These are phyloP conservation scores for Porites lutea DNA, from an alignment of 64 coral and sea anemone genomes.

Conservation along the genomic window DNA sequence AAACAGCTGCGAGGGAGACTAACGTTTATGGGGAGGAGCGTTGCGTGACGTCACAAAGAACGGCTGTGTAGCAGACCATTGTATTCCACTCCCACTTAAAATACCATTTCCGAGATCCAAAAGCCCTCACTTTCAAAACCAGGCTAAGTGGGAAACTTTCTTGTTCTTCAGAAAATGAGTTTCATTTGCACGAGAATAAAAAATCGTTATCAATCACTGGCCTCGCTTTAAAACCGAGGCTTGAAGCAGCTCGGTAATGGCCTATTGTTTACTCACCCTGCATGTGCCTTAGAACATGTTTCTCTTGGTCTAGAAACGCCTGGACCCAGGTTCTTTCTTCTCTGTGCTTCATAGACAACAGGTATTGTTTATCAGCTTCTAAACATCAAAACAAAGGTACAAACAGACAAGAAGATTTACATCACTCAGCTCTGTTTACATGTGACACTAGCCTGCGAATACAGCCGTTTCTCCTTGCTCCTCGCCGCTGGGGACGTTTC, in stretches of 20 bases:
- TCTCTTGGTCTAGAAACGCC: constrained; percentile 88
- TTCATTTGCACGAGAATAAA: too few relatives aligned
- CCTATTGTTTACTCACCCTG: constrained; percentile 59
- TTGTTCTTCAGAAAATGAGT: too few relatives aligned
- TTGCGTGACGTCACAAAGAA: too few relatives aligned
- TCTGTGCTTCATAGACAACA: constrained; percentile 92
- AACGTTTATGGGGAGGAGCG: too few relatives aligned
- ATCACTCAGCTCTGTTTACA: not conserved
- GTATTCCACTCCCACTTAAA: too few relatives aligned
- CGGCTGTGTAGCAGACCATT: too few relatives aligned
- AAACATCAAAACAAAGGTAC: not conserved
- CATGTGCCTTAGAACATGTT: constrained; percentile 92
- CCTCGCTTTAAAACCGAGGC: not conserved
- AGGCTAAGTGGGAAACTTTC: not conserved
- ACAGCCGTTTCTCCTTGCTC: too few relatives aligned
- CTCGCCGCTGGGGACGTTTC: too few relatives aligned
- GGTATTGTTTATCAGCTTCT: constrained; percentile 94
- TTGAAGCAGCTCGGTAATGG: too few relatives aligned
- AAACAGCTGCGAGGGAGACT: too few relatives aligned
- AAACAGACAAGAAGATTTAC: too few relatives aligned
- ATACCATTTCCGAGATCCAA: too few relatives aligned
- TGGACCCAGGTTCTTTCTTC: constrained; percentile 92
- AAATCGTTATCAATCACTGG: not conserved
- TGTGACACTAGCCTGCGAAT: not conserved
- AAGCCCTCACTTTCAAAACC: not conserved